Conservation (phyloP, 2,797 vertebrate genomes). For the Phataginus tetradactyla region DNA sequence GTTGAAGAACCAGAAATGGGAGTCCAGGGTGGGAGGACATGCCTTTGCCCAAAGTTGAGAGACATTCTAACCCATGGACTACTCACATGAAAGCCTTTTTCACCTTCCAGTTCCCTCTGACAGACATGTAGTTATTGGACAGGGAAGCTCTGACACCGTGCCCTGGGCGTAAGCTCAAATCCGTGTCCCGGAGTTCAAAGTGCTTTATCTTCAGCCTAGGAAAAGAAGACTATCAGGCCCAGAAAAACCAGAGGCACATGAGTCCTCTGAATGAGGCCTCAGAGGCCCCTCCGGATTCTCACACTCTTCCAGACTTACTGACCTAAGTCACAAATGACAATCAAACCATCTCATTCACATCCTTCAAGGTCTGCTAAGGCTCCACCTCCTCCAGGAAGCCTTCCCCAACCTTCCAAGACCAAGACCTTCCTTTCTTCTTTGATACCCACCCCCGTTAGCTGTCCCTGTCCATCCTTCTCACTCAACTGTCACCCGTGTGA, state of each 20-base stretch:
- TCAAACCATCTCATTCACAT: neutral
- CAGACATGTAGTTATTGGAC: neutral
- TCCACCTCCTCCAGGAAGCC: neutral
- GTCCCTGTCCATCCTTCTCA: neutral
- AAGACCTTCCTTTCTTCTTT: neutral
- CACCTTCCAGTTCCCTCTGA: neutral
- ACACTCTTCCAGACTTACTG: neutral
- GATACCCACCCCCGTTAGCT: rapidly evolving
- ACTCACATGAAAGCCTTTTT: conserved; percentile 54
- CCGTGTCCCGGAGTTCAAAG: conserved; percentile 41
- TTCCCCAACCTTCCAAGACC: neutral
- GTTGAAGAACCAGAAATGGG: neutral
- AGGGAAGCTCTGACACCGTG: conserved; percentile 19
- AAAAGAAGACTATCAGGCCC: neutral
- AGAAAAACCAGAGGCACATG: neutral
- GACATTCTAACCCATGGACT: neutral
- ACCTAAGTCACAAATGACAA: neutral
- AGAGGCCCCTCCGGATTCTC: neutral
- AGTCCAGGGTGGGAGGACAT: neutral
- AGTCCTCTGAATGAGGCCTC: neutral
- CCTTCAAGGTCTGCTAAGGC: neutral
- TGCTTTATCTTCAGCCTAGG: conserved; percentile 31
- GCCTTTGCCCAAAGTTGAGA: neutral
- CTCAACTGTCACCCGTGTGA: neutral
- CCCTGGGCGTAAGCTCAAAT: neutral